A percentile compares a stretch with the other conserved stretches of the same genome.
These are phyloP conservation scores for Adoxophyes honmai DNA, from an alignment of 1,140 invertebrate species.

Conservation along the genomic window DNA sequence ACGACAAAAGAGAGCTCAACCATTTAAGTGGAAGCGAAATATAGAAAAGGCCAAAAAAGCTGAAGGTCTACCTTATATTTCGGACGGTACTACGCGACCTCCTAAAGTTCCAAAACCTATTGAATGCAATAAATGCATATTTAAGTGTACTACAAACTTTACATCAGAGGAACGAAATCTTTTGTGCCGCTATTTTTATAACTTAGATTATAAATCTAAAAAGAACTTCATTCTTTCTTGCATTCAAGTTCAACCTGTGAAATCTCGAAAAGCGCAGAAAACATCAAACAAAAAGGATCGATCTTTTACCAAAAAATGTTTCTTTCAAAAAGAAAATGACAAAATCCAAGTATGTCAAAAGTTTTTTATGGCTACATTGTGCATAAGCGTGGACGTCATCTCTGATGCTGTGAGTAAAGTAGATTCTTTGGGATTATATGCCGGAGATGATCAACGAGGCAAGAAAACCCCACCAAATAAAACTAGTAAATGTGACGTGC, in stretches of 20 bases:
- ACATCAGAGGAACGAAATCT: conserved; percentile 1
- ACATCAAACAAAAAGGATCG: conserved; percentile 8
- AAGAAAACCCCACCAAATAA: conserved; percentile 18
- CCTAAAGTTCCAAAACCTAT: too few relatives aligned
- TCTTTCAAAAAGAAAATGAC: conserved; percentile 1
- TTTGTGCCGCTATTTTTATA: conserved; percentile 18
- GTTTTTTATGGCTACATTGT: conserved; percentile 16
- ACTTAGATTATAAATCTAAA: conserved; percentile 1
- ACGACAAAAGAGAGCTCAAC: too few relatives aligned
- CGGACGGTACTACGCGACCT: too few relatives aligned
- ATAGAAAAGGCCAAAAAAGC: too few relatives aligned
- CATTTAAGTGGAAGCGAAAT: too few relatives aligned
- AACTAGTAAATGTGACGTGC: conserved; percentile 3
- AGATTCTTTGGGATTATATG: neutral
- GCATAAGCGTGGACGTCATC: conserved; percentile 10
- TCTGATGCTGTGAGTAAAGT: conserved; percentile 16
- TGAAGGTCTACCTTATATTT: too few relatives aligned
- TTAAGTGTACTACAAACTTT: conserved; percentile 15
- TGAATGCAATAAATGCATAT: conserved; percentile 11
- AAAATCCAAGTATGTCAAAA: conserved; percentile 21
- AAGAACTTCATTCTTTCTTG: conserved; percentile 16
- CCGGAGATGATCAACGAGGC: conserved; percentile 11
- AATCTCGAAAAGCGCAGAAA: neutral
- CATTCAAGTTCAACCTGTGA: conserved; percentile 3
- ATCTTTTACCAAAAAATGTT: conserved; percentile 16